Percentiles rank a stretch among this genome's conserved stretches.
phyloP scores from a whole-genome alignment of 2,797 vertebrate genomes.

The Falco concolor region DNA sequence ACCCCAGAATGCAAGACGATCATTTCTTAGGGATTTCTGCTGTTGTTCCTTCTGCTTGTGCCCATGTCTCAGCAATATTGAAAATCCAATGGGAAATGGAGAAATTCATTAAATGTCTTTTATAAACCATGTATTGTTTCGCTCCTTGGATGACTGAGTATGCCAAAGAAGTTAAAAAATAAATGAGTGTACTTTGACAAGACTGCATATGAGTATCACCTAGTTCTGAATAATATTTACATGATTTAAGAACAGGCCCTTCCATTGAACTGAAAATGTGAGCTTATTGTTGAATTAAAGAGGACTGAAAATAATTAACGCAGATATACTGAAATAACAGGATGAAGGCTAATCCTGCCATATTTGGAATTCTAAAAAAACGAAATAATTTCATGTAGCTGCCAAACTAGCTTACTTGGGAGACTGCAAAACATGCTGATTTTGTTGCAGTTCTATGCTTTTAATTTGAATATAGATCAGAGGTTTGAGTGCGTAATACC shows the following conservation, averaged over 20 bases:
- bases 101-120: slow-evolving; percentile 17
- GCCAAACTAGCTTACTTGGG: slow-evolving; percentile 14
- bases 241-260: not conserved
- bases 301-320: slow-evolving; percentile 44
- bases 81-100: not conserved
- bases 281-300: slow-evolving; percentile 37
- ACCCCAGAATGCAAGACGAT: not conserved
- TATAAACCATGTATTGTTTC: slow-evolving; percentile 31
- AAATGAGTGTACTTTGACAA: slow-evolving; percentile 40
- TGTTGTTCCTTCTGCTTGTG: not conserved
- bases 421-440: not conserved
- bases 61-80: not conserved
- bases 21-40: not conserved
- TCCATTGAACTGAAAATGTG: slow-evolving; percentile 11
- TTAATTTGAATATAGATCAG: slow-evolving; percentile 1
- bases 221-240: slow-evolving; percentile 38
- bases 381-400: slow-evolving; percentile 21
- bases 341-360: slow-evolving; percentile 31
- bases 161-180: slow-evolving; percentile 25
- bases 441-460: not conserved
- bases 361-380: not conserved
- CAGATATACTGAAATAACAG: slow-evolving; percentile 14
- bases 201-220: not conserved
- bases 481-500: not conserved
- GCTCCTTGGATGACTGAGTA: slow-evolving; percentile 27